phyloP scores from a whole-genome alignment of 2,888 invertebrate genomes.

The Diplolepis rosae region DNA sequence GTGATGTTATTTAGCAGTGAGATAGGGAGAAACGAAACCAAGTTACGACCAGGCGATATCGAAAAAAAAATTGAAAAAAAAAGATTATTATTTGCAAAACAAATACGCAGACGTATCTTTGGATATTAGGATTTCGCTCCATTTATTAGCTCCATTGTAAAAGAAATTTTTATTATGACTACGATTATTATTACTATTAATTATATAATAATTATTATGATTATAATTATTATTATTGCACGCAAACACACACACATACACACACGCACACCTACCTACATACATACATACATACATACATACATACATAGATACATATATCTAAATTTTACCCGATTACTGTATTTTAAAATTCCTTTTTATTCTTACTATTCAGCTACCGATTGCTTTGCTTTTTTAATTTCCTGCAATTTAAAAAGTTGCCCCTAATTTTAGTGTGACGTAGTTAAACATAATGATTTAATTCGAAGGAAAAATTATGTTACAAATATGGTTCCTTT shows the following conservation, averaged over 20 bases:
- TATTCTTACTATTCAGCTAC: constrained; percentile 61
- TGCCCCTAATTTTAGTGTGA: constrained; percentile 72
- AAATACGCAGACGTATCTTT: constrained; percentile 38
- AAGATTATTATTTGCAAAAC: constrained; percentile 48
- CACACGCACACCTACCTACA: constrained; percentile 34
- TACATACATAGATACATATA: constrained; percentile 46
- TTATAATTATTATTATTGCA: constrained; percentile 40
- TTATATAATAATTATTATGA: constrained; percentile 29
- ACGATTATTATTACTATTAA: constrained; percentile 29
- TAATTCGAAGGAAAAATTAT: constrained; percentile 64
- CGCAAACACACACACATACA: constrained; percentile 37
- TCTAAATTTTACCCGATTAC: constrained; percentile 46
- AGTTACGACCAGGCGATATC: constrained; percentile 50
- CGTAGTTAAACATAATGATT: constrained; percentile 71
- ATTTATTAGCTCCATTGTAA: constrained; percentile 57
- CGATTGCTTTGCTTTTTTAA: constrained; percentile 70
- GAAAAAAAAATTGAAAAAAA: constrained; percentile 39
- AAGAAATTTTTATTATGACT: constrained; percentile 29
- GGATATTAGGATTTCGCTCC: constrained; percentile 55
- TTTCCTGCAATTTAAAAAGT: constrained; percentile 55
- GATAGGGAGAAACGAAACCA: constrained; percentile 54
- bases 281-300: no score
- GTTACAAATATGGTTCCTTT: constrained; percentile 70
- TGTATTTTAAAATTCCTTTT: constrained; percentile 56
- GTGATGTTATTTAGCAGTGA: constrained; percentile 78